phyloP scores from a whole-genome alignment of 2,888 invertebrate genomes.

The Pristionchus japonicus region DNA sequence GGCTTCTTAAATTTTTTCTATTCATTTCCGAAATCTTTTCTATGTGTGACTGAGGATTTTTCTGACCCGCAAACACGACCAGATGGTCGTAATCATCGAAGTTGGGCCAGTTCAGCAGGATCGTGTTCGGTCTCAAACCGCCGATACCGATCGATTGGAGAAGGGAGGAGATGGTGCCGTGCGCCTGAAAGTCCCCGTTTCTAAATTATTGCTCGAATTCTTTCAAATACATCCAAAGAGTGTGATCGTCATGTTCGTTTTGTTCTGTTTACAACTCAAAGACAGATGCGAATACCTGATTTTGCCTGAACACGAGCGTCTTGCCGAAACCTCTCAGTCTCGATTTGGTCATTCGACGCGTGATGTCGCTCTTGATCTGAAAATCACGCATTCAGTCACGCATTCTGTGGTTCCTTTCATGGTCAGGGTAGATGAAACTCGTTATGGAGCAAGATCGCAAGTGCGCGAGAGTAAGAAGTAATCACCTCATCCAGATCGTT shows the following conservation, averaged over 20 bases:
- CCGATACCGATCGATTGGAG: constrained; percentile 97
- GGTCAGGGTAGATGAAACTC: too few species aligned
- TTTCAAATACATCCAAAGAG: not conserved
- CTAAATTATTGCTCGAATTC: not conserved
- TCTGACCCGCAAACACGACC: not conserved
- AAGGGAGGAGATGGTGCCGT: constrained; percentile 72
- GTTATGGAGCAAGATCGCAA: too few species aligned
- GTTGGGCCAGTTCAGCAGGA: constrained; percentile 98
- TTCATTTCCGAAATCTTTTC: not conserved
- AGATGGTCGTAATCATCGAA: constrained; percentile 58
- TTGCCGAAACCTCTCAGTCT: constrained; percentile 97
- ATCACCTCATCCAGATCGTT: constrained; percentile 81
- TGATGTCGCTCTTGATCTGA: constrained; percentile 76
- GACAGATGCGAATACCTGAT: constrained; percentile 78
- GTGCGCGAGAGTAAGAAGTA: not conserved
- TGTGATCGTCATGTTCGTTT: not conserved
- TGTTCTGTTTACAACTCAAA: too few species aligned
- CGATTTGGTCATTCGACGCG: constrained; percentile 86
- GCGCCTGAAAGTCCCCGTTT: too few species aligned
- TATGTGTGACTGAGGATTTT: not conserved
- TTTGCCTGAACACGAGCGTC: constrained; percentile 88
- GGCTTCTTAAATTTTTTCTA: too few species aligned
- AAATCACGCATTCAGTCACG: not conserved
- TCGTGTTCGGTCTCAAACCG: constrained; percentile 97
- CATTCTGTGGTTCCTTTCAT: too few species aligned